phyloP scores from a whole-genome alignment of 2,888 invertebrate genomes.

The Scrobipalpa costella region DNA sequence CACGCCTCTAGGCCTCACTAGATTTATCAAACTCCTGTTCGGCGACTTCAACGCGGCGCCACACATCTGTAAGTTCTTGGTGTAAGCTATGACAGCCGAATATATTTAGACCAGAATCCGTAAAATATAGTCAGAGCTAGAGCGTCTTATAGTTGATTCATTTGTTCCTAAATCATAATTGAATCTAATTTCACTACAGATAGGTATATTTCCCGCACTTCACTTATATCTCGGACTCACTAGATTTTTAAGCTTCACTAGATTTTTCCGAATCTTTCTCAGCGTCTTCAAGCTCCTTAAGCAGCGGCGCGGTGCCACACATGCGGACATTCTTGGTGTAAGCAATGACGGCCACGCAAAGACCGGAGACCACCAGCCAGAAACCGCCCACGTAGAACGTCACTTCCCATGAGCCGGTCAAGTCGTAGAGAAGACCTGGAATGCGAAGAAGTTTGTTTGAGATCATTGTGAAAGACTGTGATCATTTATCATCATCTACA shows the following conservation, averaged over 20 bases:
- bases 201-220: background rate
- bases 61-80: too few relatives aligned
- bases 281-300: slow-evolving; percentile 55
- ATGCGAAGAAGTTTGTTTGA: slow-evolving; percentile 23
- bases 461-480: background rate
- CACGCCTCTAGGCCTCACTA: too few relatives aligned
- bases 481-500: too few relatives aligned
- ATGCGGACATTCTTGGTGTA: slow-evolving; percentile 61
- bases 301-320: slow-evolving; percentile 60
- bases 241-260: background rate
- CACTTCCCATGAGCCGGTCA: slow-evolving; percentile 62
- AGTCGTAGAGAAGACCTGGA: slow-evolving; percentile 65
- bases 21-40: too few relatives aligned
- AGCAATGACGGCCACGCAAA: slow-evolving; percentile 62
- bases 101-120: too few relatives aligned
- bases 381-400: slow-evolving; percentile 69
- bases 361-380: slow-evolving; percentile 63
- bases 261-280: slow-evolving; percentile 25
- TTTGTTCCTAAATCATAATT: too few relatives aligned
- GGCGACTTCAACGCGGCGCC: too few relatives aligned
- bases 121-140: too few relatives aligned
- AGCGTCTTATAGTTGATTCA: too few relatives aligned
- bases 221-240: background rate
- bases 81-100: too few relatives aligned
- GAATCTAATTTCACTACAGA: too few relatives aligned